phyloP scores from a whole-genome alignment of 2,797 vertebrate genomes.

The Euthynnus affinis region DNA sequence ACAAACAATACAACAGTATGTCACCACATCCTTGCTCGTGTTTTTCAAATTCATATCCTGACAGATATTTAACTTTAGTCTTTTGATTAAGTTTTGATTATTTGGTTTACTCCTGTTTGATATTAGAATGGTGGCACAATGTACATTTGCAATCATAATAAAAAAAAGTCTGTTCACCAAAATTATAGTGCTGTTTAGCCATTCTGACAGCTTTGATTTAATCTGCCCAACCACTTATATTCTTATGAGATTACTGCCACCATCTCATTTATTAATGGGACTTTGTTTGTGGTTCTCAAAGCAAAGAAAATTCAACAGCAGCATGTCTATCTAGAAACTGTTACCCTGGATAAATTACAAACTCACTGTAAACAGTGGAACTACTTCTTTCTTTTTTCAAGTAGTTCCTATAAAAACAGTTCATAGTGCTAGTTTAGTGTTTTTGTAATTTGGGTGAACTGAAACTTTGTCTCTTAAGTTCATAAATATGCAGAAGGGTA shows the following conservation, averaged over 20 bases:
- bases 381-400: neutral
- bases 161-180: no score
- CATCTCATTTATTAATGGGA: neutral
- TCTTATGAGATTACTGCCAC: neutral
- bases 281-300: neutral
- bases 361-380: neutral
- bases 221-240: neutral
- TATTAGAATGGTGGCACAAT: neutral
- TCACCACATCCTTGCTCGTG: neutral
- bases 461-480: neutral
- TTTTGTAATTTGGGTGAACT: no score
- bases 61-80: neutral
- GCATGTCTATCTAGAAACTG: no score
- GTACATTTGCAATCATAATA: neutral
- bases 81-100: neutral
- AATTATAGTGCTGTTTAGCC: neutral
- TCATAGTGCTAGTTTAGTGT: no score
- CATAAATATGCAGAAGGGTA: neutral
- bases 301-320: no score
- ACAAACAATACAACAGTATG: slow-evolving; percentile 43
- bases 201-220: neutral
- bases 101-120: neutral
- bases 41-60: no score
- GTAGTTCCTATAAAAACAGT: neutral
- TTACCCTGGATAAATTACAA: neutral